Conservation (phyloP, 2,888 invertebrate genomes). For the Rambutsinella grinnellia region DNA sequence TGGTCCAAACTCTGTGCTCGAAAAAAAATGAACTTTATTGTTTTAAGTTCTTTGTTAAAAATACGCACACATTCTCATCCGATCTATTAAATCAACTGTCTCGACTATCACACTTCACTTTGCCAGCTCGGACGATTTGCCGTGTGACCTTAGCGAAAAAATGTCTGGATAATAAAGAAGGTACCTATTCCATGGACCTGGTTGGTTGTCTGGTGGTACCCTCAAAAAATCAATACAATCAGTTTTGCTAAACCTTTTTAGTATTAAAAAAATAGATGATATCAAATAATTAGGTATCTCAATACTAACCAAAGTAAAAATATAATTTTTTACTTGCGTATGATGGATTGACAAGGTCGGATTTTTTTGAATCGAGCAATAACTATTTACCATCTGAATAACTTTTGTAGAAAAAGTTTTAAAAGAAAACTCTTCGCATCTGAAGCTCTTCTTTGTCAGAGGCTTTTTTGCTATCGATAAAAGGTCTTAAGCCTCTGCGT, state of each 20-base stretch:
- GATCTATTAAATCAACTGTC: background rate
- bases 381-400: background rate
- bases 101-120: background rate
- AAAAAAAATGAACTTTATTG: slow-evolving; percentile 13
- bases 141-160: slow-evolving; percentile 5
- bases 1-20: slow-evolving; percentile 56
- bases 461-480: background rate
- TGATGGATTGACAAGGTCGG: background rate
- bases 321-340: background rate
- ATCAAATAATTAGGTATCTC: background rate
- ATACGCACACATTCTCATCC: background rate
- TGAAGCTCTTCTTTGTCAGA: background rate
- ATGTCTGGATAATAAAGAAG: background rate
- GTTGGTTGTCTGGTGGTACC: background rate
- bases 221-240: slow-evolving; percentile 7
- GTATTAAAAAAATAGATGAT: background rate
- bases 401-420: background rate
- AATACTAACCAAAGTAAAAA: background rate
- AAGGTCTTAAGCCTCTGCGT: no score
- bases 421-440: background rate
- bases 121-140: slow-evolving; percentile 2
- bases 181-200: background rate
- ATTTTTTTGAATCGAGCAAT: slow-evolving; percentile 7
- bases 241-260: background rate
- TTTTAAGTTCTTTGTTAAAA: background rate